Base-by-base conservation (phyloP, 2,113 vertebrate genomes). In the Leptodactylus fuscus region DNA sequence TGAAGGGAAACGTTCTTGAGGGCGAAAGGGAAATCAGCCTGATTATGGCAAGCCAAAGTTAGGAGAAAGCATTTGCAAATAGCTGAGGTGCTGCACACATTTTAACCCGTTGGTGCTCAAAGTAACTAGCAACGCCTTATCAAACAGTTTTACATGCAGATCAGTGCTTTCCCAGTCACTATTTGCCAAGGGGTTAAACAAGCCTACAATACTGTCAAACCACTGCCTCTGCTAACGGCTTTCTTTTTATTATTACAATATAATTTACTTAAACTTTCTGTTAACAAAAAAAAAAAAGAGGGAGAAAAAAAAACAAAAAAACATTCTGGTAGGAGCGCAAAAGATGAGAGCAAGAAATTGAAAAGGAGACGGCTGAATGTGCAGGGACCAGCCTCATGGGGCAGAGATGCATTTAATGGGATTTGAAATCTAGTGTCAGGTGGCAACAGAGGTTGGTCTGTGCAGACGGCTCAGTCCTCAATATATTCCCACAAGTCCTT, bases 401-500 rank as follows among this genome's bases (percentile, higher is more conserved):
- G 60, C 48, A 80, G 62, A 85, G 48, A 58, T 85, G 83, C 75
- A 34, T 85, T 85, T 80, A 80, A 80, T 78, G 49, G 62, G 67
- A 51, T 53, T 85, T 85, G 75, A 85, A 80, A 55, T 85, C 65
- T 85, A 85, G 62, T 85, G 83, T 85, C 76, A 80, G 83, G 49
- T 80, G 82, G 82, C 36, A 76, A 80, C 60, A 80, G 71, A 82
- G 62, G 77, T 78, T 83, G 60, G 60, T 79, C 76, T 71, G 58
- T 85, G 65, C 24, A 27, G 76, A 70, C 34, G 75, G 76, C 94
- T 99, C 97, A 99, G 95, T 98, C 97, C 95, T 99, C 98, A 87
- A 98, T 99, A 94, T 99, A 99, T 91, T 99, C 98, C 98, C 98
- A 99, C 94, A 99, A 97, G 93, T 99, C 98, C 93, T 99, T 99